phyloP scores from a whole-genome alignment of 2,888 invertebrate species.

The Drosophila kambysellisi region DNA sequence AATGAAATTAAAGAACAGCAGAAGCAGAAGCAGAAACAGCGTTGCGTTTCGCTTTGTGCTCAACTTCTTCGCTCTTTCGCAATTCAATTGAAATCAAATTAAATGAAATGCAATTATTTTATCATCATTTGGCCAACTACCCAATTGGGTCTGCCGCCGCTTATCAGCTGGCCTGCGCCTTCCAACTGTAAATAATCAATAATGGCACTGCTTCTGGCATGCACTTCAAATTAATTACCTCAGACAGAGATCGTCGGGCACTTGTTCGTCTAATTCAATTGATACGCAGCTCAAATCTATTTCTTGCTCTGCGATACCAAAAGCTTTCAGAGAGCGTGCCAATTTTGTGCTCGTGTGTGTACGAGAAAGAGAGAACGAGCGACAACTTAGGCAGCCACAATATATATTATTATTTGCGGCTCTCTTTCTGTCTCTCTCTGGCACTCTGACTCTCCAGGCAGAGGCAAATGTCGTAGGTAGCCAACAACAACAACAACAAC shows the following conservation, averaged over 20 bases:
- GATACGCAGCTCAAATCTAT: conserved; percentile 43
- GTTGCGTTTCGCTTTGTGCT: conserved; percentile 39
- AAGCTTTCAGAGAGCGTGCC: conserved; percentile 23
- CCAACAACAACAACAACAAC: conserved; percentile 19
- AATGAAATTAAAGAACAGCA: conserved; percentile 62
- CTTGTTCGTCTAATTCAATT: conserved; percentile 57
- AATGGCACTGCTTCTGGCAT: conserved; percentile 43
- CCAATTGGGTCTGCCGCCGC: conserved; percentile 72
- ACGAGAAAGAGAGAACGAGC: not conserved
- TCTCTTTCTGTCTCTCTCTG: conserved; percentile 5
- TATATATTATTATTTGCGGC: conserved; percentile 49
- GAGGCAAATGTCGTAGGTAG: conserved; percentile 29
- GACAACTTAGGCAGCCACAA: not conserved
- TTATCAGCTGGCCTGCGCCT: conserved; percentile 57
- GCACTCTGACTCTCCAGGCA: conserved; percentile 11
- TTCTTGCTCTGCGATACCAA: conserved; percentile 22
- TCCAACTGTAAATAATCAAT: conserved; percentile 55
- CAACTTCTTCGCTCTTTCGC: conserved; percentile 29
- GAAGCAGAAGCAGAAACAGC: conserved; percentile 27
- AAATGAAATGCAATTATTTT: conserved; percentile 79
- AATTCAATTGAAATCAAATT: conserved; percentile 64
- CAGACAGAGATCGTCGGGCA: conserved; percentile 44
- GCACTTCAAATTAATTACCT: conserved; percentile 63
- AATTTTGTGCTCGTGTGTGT: not conserved
- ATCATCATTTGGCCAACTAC: conserved; percentile 68